Conservation (phyloP, 2,888 invertebrate genomes). For the Ophioninae sp. region DNA sequence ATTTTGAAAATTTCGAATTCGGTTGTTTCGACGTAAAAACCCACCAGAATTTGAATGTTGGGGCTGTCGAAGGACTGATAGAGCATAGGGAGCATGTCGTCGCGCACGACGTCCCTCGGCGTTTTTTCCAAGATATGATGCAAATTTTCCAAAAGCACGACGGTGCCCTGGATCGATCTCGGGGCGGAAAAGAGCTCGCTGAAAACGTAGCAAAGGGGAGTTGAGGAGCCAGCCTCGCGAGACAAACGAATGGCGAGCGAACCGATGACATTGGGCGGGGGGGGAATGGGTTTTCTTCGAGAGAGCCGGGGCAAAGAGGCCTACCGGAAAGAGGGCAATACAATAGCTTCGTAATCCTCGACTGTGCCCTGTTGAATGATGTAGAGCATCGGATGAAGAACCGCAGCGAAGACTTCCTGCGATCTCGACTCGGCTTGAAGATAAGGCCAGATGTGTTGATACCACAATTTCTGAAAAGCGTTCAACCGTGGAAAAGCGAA, state of each 20-base stretch:
- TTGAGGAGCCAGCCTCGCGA: too few relatives aligned
- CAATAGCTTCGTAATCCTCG: conserved; percentile 90
- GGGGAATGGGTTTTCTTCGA: too few relatives aligned
- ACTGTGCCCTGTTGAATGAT: conserved; percentile 90
- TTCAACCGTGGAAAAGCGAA: not conserved
- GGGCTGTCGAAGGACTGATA: conserved; percentile 94
- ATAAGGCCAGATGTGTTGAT: conserved; percentile 96
- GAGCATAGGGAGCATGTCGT: conserved; percentile 92
- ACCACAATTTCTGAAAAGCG: conserved; percentile 93
- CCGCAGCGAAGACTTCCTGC: conserved; percentile 93
- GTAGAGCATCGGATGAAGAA: conserved; percentile 91
- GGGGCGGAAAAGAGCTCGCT: conserved; percentile 89
- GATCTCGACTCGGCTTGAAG: conserved; percentile 92
- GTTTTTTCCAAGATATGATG: conserved; percentile 95
- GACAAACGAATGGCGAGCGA: not conserved
- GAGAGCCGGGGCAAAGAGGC: conserved; percentile 20
- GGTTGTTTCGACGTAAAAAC: not conserved
- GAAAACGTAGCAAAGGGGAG: conserved; percentile 48
- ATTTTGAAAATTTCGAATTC: too few relatives aligned
- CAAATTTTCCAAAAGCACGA: conserved; percentile 93
- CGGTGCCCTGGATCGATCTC: conserved; percentile 92
- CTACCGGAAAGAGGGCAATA: conserved; percentile 93
- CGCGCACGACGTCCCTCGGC: conserved; percentile 88
- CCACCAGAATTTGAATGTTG: conserved; percentile 94
- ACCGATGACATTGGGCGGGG: too few relatives aligned